Base-by-base conservation (phyloP, 2,797 vertebrate species). In the Forpus xanthops region DNA sequence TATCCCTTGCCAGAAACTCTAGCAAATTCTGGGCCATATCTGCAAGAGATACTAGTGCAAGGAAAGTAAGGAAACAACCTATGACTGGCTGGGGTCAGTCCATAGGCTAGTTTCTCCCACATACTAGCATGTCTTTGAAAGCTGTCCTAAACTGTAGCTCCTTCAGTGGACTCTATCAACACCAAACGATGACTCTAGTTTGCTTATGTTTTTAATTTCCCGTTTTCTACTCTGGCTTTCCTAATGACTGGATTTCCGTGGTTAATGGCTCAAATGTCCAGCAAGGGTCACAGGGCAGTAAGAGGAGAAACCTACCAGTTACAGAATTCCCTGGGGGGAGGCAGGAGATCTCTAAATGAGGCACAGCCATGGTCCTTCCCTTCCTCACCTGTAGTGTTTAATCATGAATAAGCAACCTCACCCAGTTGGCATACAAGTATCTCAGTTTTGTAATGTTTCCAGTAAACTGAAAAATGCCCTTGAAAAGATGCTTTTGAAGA, bases 381-480 rank as follows among this genome's bases (percentile, higher is more conserved):
- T 30, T 83, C 19, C 58, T n/a, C 0, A 0, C 8, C 0, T 0
- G 11, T 30, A 72, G 45, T 2, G 2, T 72, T 41, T 65, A 18
- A 86, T 30, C 6, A 23, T 13, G 0, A 0, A 24, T 37, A 61
- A 80, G 52, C 23, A 75, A 35, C 15, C 12, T 70, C 25, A 62
- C 18, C 6, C 10, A 11, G n/a, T 0, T 0, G 0, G 33, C 74
- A 28, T 8, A 66, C 33, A 92, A 84, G 19, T 31, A 42, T n/a
- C 21, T 60, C 52, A 76, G 31, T n/a, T 61, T 41, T 37, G 50
- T 45, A 42, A 80, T 12, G 8, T 52, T 87, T 86, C 60, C 50
- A 52, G 70, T 35, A 71, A 73, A 64, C 15, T 56, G 61, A 79
- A 95, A 79, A 1, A 15, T 6, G 14, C 19, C 47, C n/a, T 82